Percentiles rank a stretch among this genome's conserved stretches.
These are phyloP conservation scores for Strigops habroptila DNA, from an alignment of 2,113 vertebrate species.

Conservation along the genomic window DNA sequence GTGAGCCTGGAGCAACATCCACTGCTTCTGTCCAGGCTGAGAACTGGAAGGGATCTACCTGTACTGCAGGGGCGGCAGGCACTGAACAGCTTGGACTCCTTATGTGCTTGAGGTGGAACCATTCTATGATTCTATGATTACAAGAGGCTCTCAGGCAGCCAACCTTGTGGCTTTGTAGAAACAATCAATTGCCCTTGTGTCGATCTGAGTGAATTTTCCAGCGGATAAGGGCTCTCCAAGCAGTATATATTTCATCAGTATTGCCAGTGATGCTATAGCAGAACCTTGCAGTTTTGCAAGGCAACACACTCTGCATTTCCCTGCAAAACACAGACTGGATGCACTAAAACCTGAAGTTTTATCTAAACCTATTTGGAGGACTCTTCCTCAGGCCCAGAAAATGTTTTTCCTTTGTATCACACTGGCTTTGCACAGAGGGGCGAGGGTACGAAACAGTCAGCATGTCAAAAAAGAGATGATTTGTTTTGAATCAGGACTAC, in stretches of 20 bases:
- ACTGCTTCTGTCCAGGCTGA: neutral
- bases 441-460: neutral
- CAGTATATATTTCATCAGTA: neutral
- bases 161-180: neutral
- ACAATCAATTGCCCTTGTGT: neutral
- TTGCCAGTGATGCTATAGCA: neutral
- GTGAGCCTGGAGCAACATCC: neutral
- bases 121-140: neutral
- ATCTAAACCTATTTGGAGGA: neutral
- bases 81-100: neutral
- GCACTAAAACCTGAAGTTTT: neutral
- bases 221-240: neutral
- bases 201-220: neutral
- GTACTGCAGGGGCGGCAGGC: neutral
- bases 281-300: neutral
- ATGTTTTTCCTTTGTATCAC: neutral
- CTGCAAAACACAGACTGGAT: neutral
- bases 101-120: neutral
- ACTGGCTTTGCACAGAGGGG: neutral
- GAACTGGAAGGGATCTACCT: fast-evolving
- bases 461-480: neutral
- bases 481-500: neutral
- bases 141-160: neutral
- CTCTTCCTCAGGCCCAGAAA: neutral
- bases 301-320: neutral